Conservation (phyloP, 2,113 vertebrate genomes). For the Sigmodon hispidus region DNA sequence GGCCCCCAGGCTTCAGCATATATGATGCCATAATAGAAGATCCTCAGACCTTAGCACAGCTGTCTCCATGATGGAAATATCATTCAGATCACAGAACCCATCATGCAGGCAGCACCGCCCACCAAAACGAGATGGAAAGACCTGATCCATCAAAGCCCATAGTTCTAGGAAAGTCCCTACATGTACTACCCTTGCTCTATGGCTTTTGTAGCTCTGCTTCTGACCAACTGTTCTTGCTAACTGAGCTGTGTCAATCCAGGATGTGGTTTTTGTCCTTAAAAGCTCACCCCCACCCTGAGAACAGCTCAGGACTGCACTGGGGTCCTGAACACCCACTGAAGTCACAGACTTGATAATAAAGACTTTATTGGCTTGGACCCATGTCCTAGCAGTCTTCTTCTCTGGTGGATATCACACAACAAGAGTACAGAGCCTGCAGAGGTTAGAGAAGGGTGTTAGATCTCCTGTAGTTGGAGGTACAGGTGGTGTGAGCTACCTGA, state of each 20-base stretch:
- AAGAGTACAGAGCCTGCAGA: neutral
- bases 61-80: neutral
- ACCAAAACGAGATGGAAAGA: neutral
- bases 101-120: neutral
- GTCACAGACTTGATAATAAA: neutral
- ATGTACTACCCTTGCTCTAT: no score
- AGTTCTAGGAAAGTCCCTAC: neutral
- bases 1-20: neutral
- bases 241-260: neutral
- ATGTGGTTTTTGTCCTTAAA: neutral
- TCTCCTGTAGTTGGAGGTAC: neutral
- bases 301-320: neutral
- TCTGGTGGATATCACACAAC: neutral
- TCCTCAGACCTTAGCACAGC: neutral
- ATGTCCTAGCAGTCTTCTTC: neutral
- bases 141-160: fast-evolving
- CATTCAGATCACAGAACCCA: neutral
- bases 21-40: no score
- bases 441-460: neutral
- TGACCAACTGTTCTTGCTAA: neutral
- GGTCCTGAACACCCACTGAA: no score
- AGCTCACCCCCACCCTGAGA: neutral
- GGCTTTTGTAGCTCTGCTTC: neutral
- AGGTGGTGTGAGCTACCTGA: neutral
- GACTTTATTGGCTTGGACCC: neutral